Percentiles rank a stretch among this genome's conserved stretches.
Conservation (phyloP, 2,113 vertebrate species). For the Chaetura pelagica region DNA sequence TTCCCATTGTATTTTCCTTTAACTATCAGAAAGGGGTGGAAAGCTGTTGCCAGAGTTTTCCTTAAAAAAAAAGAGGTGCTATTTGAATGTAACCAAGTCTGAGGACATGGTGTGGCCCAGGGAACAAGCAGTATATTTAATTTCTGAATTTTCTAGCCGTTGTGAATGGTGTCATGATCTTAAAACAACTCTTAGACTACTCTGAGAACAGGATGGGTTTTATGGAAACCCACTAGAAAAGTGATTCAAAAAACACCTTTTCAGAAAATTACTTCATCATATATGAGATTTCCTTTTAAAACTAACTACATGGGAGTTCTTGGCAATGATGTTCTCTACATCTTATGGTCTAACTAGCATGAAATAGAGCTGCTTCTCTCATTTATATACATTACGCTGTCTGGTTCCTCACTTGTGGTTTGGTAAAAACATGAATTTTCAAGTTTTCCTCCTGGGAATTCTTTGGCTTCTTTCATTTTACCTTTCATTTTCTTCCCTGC, state of each 20-base stretch:
- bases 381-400: slow-evolving; percentile 43
- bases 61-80: not conserved
- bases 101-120: not conserved
- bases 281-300: slow-evolving; percentile 45
- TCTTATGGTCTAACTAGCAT: slow-evolving; percentile 65
- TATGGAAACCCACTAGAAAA: slow-evolving; percentile 24
- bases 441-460: slow-evolving; percentile 41
- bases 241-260: slow-evolving; percentile 46
- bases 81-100: not conserved
- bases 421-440: slow-evolving; percentile 62
- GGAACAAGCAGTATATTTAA: not conserved
- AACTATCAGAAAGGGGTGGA: not conserved
- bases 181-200: not conserved
- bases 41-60: slow-evolving; percentile 11
- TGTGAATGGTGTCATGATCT: not conserved
- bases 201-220: slow-evolving; percentile 1
- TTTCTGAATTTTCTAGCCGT: slow-evolving; percentile 1
- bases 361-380: slow-evolving; percentile 66
- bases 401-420: slow-evolving; percentile 54
- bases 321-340: slow-evolving; percentile 43
- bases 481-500: slow-evolving; percentile 44
- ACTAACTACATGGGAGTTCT: slow-evolving; percentile 57
- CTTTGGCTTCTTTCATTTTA: slow-evolving; percentile 45
- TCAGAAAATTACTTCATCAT: slow-evolving; percentile 54
- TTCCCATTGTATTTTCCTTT: not conserved